Conservation (phyloP, 2,888 invertebrate genomes). For the Chalcis sispes region DNA sequence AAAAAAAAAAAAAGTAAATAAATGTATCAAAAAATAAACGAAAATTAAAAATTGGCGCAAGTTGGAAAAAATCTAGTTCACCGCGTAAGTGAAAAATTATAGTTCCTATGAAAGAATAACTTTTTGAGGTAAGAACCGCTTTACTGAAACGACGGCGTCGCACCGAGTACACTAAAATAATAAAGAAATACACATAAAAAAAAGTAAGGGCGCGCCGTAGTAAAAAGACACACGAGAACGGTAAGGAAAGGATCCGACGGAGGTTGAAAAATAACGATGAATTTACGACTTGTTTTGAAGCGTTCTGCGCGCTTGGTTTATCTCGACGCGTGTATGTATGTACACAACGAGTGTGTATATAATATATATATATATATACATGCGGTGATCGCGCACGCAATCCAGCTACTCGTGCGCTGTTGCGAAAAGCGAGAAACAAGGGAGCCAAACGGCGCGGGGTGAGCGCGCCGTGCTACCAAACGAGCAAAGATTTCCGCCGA, state of each 20-base stretch:
- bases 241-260: too few species aligned
- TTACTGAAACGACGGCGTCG: too few species aligned
- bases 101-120: too few species aligned
- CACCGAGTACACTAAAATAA: too few species aligned
- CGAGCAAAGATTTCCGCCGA: conserved; percentile 64
- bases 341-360: too few species aligned
- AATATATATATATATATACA: conserved; percentile 24
- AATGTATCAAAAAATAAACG: too few species aligned
- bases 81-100: too few species aligned
- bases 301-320: conserved; percentile 41
- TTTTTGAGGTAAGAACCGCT: too few species aligned
- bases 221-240: too few species aligned
- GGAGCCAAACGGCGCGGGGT: conserved; percentile 8
- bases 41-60: too few species aligned
- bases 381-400: neutral
- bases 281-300: conserved; percentile 66
- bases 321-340: conserved; percentile 58
- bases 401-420: conserved; percentile 34
- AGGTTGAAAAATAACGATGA: conserved; percentile 56
- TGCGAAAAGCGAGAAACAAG: conserved; percentile 61
- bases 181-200: neutral
- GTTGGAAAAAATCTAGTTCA: too few species aligned
- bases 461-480: conserved; percentile 43
- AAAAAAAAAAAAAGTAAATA: too few species aligned
- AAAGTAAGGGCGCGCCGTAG: neutral